Evolutionary conservation across 2,888 invertebrate genomes (phyloP).

Genomic region (Arrhopalites spinosus): DNA sequence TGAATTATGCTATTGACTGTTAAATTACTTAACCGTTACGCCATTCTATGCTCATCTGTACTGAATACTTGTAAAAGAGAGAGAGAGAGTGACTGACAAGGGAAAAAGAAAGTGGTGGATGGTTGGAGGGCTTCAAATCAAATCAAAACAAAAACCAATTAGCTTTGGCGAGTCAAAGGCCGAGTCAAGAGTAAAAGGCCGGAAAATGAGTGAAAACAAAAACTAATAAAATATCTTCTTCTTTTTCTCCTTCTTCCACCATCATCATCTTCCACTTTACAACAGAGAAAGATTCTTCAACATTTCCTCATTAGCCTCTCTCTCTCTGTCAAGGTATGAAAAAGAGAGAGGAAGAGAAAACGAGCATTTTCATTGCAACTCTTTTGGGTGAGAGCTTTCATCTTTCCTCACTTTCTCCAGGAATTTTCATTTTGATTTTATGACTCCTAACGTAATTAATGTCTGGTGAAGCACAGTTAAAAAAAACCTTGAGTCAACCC

Average conservation of each 20-base stretch:
- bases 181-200: conserved; percentile 13
- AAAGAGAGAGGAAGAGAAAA: neutral
- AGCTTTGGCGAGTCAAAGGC: conserved; percentile 20
- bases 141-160: conserved; percentile 26
- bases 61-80: too few relatives aligned
- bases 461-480: neutral
- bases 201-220: conserved; percentile 23
- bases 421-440: conserved; percentile 40
- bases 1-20: too few relatives aligned
- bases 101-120: too few relatives aligned
- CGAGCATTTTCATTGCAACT: conserved; percentile 1
- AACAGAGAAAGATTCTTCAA: conserved; percentile 17
- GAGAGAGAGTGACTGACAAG: too few relatives aligned
- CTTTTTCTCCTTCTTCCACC: neutral
- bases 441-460: conserved; percentile 29
- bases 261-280: neutral
- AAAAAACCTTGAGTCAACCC: neutral
- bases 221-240: conserved; percentile 30
- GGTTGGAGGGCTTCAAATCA: conserved; percentile 5
- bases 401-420: conserved; percentile 36
- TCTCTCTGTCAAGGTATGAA: neutral
- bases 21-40: too few relatives aligned
- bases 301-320: conserved; percentile 20
- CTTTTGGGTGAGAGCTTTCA: conserved; percentile 21
- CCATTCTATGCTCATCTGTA: too few relatives aligned